These are phyloP conservation scores for Archegozetes longisetosus DNA, from an alignment of 1,140 invertebrate species.

Conservation along the genomic window DNA sequence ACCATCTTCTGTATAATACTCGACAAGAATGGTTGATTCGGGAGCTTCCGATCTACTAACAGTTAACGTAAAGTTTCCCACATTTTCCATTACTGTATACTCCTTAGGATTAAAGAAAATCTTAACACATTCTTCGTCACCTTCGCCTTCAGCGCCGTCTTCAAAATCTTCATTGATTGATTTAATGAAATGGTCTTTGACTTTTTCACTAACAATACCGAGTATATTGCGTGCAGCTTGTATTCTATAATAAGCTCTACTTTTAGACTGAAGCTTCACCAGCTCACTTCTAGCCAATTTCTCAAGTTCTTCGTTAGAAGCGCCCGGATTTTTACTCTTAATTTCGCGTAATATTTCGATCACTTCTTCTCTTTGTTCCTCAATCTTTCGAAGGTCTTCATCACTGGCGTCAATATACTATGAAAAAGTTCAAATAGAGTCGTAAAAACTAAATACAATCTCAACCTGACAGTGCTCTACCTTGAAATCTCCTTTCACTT, in stretches of 20 bases:
- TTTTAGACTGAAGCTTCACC: conserved; percentile 82
- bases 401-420: conserved; percentile 27
- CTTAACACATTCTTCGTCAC: conserved; percentile 31
- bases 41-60: conserved; percentile 50
- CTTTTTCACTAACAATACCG: conserved; percentile 50
- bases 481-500: conserved; percentile 26
- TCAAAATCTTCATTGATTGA: conserved; percentile 21
- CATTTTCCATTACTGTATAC: conserved; percentile 96
- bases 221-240: conserved; percentile 85
- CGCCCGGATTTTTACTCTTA: conserved; percentile 65
- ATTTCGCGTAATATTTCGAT: conserved; percentile 75
- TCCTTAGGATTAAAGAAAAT: conserved; percentile 90
- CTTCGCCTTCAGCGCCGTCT: conserved; percentile 19
- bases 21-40: conserved; percentile 38
- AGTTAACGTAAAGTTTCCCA: conserved; percentile 78
- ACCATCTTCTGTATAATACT: conserved; percentile 91
- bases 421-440: conserved; percentile 12
- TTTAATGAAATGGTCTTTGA: not conserved
- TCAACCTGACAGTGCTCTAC: not conserved
- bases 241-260: conserved; percentile 89
- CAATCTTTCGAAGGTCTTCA: conserved; percentile 61
- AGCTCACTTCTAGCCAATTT: conserved; percentile 89
- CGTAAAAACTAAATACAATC: not conserved
- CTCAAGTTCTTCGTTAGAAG: conserved; percentile 70
- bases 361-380: conserved; percentile 80